Percentiles rank a stretch among this genome's conserved stretches.
Evolutionary conservation across 2,797 vertebrate species (phyloP).

Genomic region (Cyclopterus lumpus): DNA sequence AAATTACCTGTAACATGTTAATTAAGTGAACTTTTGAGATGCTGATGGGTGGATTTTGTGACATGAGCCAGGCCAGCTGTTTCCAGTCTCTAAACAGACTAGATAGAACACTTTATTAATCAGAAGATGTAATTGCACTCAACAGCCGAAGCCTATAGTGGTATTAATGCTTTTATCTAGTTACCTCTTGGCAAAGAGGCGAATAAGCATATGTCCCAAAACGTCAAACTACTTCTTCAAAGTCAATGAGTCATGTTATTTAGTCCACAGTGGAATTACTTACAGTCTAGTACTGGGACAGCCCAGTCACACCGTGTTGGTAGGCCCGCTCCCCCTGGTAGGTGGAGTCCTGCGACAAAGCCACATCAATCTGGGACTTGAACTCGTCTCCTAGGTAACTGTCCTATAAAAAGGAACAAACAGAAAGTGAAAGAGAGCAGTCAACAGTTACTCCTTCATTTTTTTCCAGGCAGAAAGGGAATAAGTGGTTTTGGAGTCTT

Average conservation of each 20-base stretch:
- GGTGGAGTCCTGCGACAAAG: constrained; percentile 96
- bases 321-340: constrained; percentile 98
- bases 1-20: background rate
- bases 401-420: constrained; percentile 84
- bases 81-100: background rate
- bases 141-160: background rate
- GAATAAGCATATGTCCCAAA: background rate
- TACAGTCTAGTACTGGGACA: constrained; percentile 99
- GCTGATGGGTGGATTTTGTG: background rate
- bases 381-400: constrained; percentile 98
- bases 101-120: background rate
- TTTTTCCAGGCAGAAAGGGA: constrained; percentile 36
- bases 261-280: constrained; percentile 66
- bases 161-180: background rate
- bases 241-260: constrained; percentile 12
- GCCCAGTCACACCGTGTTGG: constrained; percentile 96
- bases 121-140: background rate
- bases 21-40: background rate
- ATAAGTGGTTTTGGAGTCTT: constrained; percentile 9
- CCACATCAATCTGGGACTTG: constrained; percentile 98
- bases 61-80: too few relatives aligned
- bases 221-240: constrained; percentile 13
- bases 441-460: constrained; percentile 40
- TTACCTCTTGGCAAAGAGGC: background rate
- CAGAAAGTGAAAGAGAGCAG: constrained; percentile 24